These are phyloP conservation scores for Pipra filicauda DNA, from an alignment of 2,113 vertebrate genomes.

Conservation along the genomic window DNA sequence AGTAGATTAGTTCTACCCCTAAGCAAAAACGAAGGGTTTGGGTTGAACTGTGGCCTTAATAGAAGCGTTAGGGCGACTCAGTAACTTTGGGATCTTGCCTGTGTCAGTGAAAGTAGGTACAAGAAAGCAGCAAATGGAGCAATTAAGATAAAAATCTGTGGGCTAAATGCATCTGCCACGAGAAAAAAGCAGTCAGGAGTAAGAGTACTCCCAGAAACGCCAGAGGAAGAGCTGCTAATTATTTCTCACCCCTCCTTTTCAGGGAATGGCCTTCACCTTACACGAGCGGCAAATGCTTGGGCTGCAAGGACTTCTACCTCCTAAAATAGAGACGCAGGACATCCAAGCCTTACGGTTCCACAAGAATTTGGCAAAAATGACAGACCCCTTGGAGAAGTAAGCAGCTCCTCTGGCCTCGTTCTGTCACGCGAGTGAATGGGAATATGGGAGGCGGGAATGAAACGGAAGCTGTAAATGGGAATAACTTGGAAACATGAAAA, in stretches of 20 bases:
- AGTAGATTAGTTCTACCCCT: neutral
- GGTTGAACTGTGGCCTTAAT: no score
- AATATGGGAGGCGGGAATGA: accelerated
- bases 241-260: neutral
- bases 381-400: conserved; percentile 91
- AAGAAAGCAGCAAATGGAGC: neutral
- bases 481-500: neutral
- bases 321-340: conserved; percentile 96
- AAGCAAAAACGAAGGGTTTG: neutral
- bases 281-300: conserved; percentile 92
- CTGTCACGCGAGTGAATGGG: accelerated
- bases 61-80: neutral
- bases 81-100: neutral
- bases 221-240: accelerated
- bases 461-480: neutral
- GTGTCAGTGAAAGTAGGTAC: accelerated
- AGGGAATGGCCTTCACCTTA: conserved; percentile 98
- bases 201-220: accelerated
- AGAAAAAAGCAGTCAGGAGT: neutral
- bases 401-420: neutral
- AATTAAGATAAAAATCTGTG: neutral
- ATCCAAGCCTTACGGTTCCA: conserved; percentile 94
- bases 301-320: conserved; percentile 91
- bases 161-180: accelerated
- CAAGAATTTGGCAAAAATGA: conserved; percentile 90